phyloP scores from a whole-genome alignment of 92 coral and sea anemone genomes.

The Parazoanthus atlanticus region DNA sequence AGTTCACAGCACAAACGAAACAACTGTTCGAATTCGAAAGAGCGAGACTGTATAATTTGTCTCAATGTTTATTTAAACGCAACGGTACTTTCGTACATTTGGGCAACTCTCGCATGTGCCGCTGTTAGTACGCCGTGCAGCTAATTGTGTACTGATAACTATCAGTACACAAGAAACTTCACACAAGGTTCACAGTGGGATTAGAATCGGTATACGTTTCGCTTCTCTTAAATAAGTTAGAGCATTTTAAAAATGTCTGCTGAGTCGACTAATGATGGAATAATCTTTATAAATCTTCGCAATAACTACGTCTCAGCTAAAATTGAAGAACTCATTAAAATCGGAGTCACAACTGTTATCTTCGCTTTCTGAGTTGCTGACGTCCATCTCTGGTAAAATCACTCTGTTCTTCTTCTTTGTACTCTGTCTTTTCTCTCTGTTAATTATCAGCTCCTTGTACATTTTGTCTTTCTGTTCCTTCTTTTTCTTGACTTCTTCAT shows the following conservation, averaged over 20 bases:
- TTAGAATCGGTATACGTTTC: background rate
- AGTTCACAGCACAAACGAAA: too few relatives aligned
- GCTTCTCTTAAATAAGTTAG: background rate
- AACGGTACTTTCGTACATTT: too few relatives aligned
- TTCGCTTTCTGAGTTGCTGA: constrained; percentile 54
- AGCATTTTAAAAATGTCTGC: background rate
- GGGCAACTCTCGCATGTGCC: too few relatives aligned
- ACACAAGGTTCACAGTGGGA: background rate
- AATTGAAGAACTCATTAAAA: constrained; percentile 31
- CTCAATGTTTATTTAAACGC: too few relatives aligned
- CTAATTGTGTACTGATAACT: too few relatives aligned
- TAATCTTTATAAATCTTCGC: background rate
- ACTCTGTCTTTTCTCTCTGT: constrained; percentile 13
- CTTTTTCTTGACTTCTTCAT: constrained; percentile 41
- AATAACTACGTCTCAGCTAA: constrained; percentile 1
- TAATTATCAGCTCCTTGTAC: constrained; percentile 62
- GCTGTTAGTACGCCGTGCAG: too few relatives aligned
- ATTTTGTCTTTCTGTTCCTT: constrained; percentile 26
- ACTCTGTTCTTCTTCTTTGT: constrained; percentile 42
- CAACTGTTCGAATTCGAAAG: too few relatives aligned
- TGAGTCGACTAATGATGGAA: too few relatives aligned
- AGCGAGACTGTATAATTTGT: too few relatives aligned
- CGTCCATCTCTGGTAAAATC: constrained; percentile 80
- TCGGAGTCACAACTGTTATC: constrained; percentile 19
- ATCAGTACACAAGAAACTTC: too few relatives aligned